A percentile compares a stretch with the other conserved stretches of the same genome.
Conservation (phyloP, 1,140 invertebrate genomes). For the Pectinophora gossypiella region DNA sequence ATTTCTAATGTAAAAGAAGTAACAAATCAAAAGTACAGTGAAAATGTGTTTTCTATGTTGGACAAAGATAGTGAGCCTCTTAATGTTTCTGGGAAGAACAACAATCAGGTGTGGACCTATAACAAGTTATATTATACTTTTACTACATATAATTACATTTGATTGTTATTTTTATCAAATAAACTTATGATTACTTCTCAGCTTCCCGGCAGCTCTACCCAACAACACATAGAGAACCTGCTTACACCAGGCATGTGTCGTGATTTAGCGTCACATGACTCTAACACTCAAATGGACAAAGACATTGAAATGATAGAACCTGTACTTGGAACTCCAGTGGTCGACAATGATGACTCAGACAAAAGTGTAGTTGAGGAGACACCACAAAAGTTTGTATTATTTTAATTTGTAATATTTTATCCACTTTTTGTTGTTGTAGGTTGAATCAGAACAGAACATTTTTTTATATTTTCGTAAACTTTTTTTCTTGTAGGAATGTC, state of each 20-base stretch:
- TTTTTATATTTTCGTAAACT: neutral
- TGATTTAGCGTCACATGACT: conserved; percentile 17
- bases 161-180: too few relatives aligned
- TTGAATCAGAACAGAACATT: too few relatives aligned
- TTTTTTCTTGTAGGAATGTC: conserved; percentile 30
- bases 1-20: neutral
- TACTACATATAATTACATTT: too few relatives aligned
- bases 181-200: too few relatives aligned
- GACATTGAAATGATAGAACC: conserved; percentile 13
- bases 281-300: neutral
- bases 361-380: conserved; percentile 63
- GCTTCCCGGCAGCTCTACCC: conserved; percentile 11
- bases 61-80: conserved; percentile 33
- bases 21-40: conserved; percentile 34
- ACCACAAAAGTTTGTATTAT: conserved; percentile 59
- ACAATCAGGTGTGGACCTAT: too few relatives aligned
- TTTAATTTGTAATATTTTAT: too few relatives aligned
- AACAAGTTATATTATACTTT: too few relatives aligned
- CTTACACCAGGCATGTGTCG: conserved; percentile 26
- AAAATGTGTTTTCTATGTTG: conserved; percentile 51
- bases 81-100: neutral
- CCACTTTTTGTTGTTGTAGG: too few relatives aligned
- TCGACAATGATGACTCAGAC: conserved; percentile 51
- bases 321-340: conserved; percentile 30
- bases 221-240: conserved; percentile 19